Conservation (phyloP, 92 coral and sea anemone species). For the Umimayanthus chanpuru region DNA sequence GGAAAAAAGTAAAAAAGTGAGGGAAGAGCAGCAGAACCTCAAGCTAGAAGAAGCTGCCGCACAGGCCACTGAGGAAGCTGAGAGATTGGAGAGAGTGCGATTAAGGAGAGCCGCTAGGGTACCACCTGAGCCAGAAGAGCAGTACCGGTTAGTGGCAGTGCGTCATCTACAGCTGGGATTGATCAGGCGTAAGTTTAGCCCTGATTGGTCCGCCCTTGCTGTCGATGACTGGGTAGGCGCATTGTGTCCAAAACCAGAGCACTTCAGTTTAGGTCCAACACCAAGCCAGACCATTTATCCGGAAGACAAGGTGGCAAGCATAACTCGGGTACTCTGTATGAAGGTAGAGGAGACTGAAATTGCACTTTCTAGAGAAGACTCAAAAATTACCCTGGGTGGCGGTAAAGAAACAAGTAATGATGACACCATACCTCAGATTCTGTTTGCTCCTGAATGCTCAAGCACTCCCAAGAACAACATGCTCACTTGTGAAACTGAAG, state of each 20-base stretch:
- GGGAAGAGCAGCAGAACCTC: conserved; percentile 1
- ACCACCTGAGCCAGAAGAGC: conserved; percentile 20
- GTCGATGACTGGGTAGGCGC: conserved; percentile 65
- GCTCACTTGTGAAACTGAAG: neutral
- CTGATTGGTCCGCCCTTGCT: conserved; percentile 21
- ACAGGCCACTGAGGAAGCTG: too few relatives aligned
- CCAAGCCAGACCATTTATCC: conserved; percentile 14
- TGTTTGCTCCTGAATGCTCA: conserved; percentile 13
- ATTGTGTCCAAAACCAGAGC: neutral
- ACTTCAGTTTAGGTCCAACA: neutral
- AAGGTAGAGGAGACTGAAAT: neutral
- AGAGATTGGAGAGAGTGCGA: conserved; percentile 17
- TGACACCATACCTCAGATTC: conserved; percentile 25
- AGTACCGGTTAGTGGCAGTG: conserved; percentile 13
- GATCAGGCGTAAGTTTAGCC: conserved; percentile 33
- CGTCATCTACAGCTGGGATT: conserved; percentile 49
- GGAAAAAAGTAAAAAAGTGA: conserved; percentile 7
- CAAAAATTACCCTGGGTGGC: conserved; percentile 26
- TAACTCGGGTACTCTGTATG: conserved; percentile 6
- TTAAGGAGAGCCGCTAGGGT: neutral
- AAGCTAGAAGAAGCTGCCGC: neutral
- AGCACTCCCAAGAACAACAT: conserved; percentile 24
- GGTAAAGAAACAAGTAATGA: conserved; percentile 18
- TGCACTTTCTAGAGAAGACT: neutral
- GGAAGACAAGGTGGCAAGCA: conserved; percentile 18